Evolutionary conservation across 2,113 vertebrate species (phyloP), one percentile per base, ranked within the genome.

Genomic region (Cochlearius cochlearius): DNA sequence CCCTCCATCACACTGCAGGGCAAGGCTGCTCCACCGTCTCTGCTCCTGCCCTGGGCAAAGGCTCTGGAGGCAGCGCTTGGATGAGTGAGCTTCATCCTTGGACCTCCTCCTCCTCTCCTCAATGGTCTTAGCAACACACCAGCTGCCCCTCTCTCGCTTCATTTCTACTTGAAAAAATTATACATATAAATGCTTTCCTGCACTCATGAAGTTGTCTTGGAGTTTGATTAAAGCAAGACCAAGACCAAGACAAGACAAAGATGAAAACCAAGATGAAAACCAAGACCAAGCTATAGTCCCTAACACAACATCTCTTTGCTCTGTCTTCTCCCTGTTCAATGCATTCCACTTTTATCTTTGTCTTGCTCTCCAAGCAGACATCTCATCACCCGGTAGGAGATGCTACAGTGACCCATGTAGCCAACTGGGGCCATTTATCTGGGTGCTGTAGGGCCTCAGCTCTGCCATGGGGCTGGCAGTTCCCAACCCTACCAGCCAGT

Each of bases 51-150:
- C 64, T 30, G 30, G 47, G 25, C 19, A 63, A 63, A 50, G 15
- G 14, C 45, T 56, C 63, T n/a, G 12, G 43, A 90, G 74, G 38
- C 30, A 79, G 56, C 2, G 1, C 30, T 68, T 26, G 10, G 4
- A 26, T 26, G 49, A 78, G 15, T 15, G 18, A 82, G 22, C 47
- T 78, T 56, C 69, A 79, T 5, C 34, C 62, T 41, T 41, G 20
- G 45, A 86, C 22, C 22, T 75, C 45, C 30, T 69, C 29, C 52
- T 88, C 52, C 58, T 55, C 50, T 50, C n/a, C 75, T 74, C 0
- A 0, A 39, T 15, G 19, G 19, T 18, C 27, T 39, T 1, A 30
- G 62, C 53, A 86, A 26, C 26, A 32, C 0, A 0, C 9, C 45
- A 86, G 63, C 45, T 80, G 41, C 50, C 9, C 53, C 56, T 30